Percentiles rank a stretch among this genome's conserved stretches.
Evolutionary conservation across 2,888 invertebrate genomes (phyloP).

Genomic region (Orchesellides sinensis): DNA sequence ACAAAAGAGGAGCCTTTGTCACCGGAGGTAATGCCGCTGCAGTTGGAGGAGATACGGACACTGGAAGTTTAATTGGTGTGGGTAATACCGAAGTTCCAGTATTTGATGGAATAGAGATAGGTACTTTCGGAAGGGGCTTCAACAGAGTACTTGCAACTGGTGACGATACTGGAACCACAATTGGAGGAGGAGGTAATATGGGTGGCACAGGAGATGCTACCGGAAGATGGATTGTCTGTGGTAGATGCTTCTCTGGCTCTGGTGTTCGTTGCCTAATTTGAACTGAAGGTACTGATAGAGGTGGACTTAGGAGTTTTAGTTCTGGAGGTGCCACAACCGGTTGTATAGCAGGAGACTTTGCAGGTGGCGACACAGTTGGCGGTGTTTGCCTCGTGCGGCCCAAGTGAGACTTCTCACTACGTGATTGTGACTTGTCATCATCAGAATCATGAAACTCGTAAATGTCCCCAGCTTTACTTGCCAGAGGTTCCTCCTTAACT

Average conservation of each 20-base stretch:
- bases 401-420: conserved; percentile 34
- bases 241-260: background rate
- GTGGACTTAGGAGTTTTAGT: conserved; percentile 39
- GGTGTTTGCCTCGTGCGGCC: conserved; percentile 62
- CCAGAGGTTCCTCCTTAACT: conserved; percentile 5
- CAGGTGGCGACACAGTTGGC: conserved; percentile 53
- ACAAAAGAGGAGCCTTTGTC: too few species aligned
- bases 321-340: conserved; percentile 10
- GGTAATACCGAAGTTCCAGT: too few species aligned
- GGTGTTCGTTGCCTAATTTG: conserved; percentile 29
- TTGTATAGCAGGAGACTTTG: conserved; percentile 48
- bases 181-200: background rate
- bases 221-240: background rate
- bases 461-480: conserved; percentile 82
- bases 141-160: background rate
- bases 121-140: too few species aligned
- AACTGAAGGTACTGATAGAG: conserved; percentile 30
- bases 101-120: too few species aligned
- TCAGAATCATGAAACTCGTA: conserved; percentile 95
- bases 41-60: too few species aligned
- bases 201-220: background rate
- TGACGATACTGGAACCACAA: background rate
- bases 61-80: too few species aligned
- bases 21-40: too few species aligned
- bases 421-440: conserved; percentile 80